Conservation (phyloP, 2,113 vertebrate genomes). For the Lophura nycthemera region DNA sequence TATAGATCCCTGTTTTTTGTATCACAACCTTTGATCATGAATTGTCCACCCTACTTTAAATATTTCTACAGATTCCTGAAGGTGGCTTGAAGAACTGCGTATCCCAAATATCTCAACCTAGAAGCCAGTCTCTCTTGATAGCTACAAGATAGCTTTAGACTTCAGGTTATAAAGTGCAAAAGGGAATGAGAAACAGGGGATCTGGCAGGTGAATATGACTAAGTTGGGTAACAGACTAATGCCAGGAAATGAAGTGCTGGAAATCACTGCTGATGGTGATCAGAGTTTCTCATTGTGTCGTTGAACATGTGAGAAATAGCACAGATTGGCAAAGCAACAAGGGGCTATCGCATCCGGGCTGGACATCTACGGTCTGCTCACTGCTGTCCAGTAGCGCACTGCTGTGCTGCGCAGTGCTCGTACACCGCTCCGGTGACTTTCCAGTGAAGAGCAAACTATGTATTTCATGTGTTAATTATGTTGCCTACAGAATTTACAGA, state of each 20-base stretch:
- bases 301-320: constrained; percentile 56
- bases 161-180: constrained; percentile 65
- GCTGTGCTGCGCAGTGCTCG: not conserved
- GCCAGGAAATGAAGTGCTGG: constrained; percentile 71
- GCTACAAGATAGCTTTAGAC: constrained; percentile 58
- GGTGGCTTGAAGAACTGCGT: constrained; percentile 56
- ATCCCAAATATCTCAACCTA: constrained; percentile 55
- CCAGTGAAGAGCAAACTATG: constrained; percentile 23
- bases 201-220: constrained; percentile 53
- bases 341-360: not conserved
- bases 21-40: constrained; percentile 23
- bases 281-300: constrained; percentile 40
- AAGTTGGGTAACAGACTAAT: constrained; percentile 55
- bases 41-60: constrained; percentile 32
- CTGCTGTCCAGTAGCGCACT: not conserved
- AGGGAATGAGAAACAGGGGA: constrained; percentile 60
- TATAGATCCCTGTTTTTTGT: constrained; percentile 21
- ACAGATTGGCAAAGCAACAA: constrained; percentile 64
- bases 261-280: constrained; percentile 68
- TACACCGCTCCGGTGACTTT: constrained; percentile 48
- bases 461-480: constrained; percentile 33
- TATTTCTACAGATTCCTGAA: constrained; percentile 65
- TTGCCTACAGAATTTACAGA: constrained; percentile 59
- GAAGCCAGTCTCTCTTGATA: constrained; percentile 56
- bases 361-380: not conserved